A percentile compares a stretch with the other conserved stretches of the same genome.
These are phyloP conservation scores for Caiman crocodilus DNA, from an alignment of 2,797 vertebrate species.

Conservation along the genomic window DNA sequence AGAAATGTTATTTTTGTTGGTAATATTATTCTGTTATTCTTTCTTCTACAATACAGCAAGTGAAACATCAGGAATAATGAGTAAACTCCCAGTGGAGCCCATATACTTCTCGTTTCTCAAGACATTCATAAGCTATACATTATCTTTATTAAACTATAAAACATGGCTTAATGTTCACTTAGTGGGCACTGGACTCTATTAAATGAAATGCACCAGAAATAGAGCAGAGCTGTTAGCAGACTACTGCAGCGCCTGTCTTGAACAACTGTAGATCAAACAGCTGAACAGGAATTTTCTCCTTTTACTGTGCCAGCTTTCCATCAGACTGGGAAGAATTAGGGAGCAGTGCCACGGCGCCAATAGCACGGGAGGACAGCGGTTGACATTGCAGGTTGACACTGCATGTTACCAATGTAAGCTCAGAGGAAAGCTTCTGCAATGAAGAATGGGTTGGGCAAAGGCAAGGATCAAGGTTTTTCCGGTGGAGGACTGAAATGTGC, in stretches of 20 bases:
- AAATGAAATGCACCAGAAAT: conserved; percentile 11
- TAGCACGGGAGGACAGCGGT: neutral
- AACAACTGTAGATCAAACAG: conserved; percentile 9
- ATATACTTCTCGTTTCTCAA: conserved; percentile 20
- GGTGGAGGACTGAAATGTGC: neutral
- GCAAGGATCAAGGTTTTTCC: neutral
- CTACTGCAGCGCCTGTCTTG: neutral
- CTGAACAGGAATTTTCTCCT: neutral
- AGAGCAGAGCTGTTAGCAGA: neutral
- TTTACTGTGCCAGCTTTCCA: neutral
- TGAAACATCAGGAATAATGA: neutral
- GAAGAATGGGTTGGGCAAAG: neutral
- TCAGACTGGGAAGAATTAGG: neutral
- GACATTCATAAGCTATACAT: conserved; percentile 10
- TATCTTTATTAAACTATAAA: conserved; percentile 51
- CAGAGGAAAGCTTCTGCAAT: neutral
- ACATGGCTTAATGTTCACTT: neutral
- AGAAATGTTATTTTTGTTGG: neutral
- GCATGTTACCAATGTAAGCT: fast-evolving
- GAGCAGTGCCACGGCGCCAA: neutral
- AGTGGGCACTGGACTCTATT: neutral
- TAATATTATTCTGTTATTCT: neutral
- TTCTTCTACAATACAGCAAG: neutral
- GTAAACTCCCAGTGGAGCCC: neutral
- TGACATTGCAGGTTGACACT: neutral